Conservation (phyloP, 2,113 vertebrate species). For the Chloropsis cyanopogon region DNA sequence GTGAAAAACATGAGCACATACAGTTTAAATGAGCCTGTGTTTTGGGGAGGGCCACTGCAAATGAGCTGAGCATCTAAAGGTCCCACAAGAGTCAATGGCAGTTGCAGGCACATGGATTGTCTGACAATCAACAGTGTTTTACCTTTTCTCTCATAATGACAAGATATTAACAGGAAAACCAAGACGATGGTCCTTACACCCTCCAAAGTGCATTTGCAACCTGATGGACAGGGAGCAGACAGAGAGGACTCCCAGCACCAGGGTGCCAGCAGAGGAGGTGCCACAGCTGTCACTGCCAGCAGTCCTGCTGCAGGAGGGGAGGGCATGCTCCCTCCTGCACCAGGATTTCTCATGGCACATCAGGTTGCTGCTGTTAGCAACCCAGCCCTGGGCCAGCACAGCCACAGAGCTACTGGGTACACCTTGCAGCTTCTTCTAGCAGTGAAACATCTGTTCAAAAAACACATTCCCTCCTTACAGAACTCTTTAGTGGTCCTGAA, state of each 20-base stretch:
- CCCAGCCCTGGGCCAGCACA: neutral
- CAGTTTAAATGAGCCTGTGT: neutral
- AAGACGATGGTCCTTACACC: neutral
- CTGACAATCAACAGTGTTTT: neutral
- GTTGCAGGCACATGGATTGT: neutral
- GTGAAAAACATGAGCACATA: neutral
- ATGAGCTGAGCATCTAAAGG: neutral
- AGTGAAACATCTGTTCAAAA: neutral
- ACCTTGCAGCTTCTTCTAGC: neutral
- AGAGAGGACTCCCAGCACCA: neutral
- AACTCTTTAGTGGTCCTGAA: slow-evolving; percentile 16
- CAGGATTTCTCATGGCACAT: accelerated
- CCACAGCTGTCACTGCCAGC: neutral
- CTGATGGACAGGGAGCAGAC: neutral
- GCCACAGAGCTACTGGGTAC: neutral
- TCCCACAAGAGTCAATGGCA: neutral
- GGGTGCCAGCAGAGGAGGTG: neutral
- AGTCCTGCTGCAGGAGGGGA: neutral
- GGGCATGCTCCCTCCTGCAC: neutral
- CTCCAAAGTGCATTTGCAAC: neutral
- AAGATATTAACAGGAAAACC: neutral
- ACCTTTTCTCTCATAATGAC: neutral
- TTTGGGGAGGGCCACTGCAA: neutral
- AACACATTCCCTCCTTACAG: neutral
- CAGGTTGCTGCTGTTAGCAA: neutral